phyloP scores from a whole-genome alignment of 2,888 invertebrate species.

The Metallyticus violacea region DNA sequence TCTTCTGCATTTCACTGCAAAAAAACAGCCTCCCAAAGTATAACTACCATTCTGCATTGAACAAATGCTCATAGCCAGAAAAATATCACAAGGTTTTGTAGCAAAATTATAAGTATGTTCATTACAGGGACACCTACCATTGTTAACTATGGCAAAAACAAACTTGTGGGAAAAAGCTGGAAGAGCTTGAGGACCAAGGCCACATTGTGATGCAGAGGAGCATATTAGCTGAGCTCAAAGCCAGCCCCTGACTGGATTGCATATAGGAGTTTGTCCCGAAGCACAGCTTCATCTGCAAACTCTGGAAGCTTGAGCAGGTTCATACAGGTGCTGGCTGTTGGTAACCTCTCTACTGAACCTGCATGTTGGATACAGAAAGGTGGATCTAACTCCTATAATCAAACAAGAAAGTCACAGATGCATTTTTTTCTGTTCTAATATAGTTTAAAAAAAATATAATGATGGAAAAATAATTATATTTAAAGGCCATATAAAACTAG shows the following conservation, averaged over 20 bases:
- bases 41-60: neutral
- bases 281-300: slow-evolving; percentile 70
- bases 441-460: no score
- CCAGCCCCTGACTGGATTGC: slow-evolving; percentile 95
- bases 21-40: neutral
- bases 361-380: slow-evolving; percentile 95
- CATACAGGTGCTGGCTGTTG: slow-evolving; percentile 97
- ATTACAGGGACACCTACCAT: neutral
- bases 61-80: neutral
- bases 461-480: no score
- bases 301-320: slow-evolving; percentile 95
- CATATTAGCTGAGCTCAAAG: slow-evolving; percentile 81
- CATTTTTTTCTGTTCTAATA: no score
- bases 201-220: neutral
- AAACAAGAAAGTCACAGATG: no score
- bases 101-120: neutral
- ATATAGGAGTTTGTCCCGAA: slow-evolving; percentile 82
- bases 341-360: slow-evolving; percentile 85
- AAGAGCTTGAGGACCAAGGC: neutral
- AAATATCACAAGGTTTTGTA: neutral
- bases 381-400: slow-evolving; percentile 82
- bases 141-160: neutral
- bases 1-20: neutral
- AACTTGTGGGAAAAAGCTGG: neutral
- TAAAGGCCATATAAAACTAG: no score